Base-by-base conservation (phyloP, 2,888 invertebrate genomes). In the Eupelmus urozonus region DNA sequence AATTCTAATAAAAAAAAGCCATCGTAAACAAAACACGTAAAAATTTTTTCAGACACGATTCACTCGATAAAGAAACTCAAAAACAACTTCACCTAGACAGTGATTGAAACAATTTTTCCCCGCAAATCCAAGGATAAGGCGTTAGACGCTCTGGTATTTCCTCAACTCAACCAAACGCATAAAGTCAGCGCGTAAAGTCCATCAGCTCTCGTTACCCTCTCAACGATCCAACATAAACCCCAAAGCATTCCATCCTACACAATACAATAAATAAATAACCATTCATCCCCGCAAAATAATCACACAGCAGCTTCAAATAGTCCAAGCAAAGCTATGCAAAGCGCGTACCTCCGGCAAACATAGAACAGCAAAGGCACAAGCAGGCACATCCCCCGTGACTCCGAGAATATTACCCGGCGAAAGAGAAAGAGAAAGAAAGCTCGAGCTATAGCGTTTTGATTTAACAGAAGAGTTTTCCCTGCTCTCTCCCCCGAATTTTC, bases 381-480 rank as follows among this genome's bases (percentile, higher is more conserved):
- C n/a, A n/a, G 18, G 5, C n/a, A 23, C 16, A 7, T 7, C 16
- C 20, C 2, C 18, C 20, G 16, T 20, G 34, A 40, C 42, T 67
- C 18, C 49, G 62, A 13, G 40, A 63, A 76, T 71, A 71, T 76
- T 65, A 65, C 18, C 20, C 27, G n/a, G 5, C 16, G 34, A 9
- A 2, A 23, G 25, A 27, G 59, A 25, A 20, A 55, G n/a, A 45
- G 18, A 57, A 4, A 13, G 53, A 20, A 25, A 11, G 18, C 34
- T 11, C n/a, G 5, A 45, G 59, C 23, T 34, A 5, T 3, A 34
- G 78, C 76, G 77, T 80, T 76, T 77, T 80, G 79, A 80, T 80
- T 80, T 80, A 80, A 80, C 76, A 73, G 79, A 69, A 45, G 76
- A 74, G 72, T 72, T 79, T 70, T 67, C 72, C 59, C 65, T 34